A percentile compares a stretch with the other conserved stretches of the same genome.
Conservation (phyloP, 2,113 vertebrate species). For the Phaethornis superciliosus region DNA sequence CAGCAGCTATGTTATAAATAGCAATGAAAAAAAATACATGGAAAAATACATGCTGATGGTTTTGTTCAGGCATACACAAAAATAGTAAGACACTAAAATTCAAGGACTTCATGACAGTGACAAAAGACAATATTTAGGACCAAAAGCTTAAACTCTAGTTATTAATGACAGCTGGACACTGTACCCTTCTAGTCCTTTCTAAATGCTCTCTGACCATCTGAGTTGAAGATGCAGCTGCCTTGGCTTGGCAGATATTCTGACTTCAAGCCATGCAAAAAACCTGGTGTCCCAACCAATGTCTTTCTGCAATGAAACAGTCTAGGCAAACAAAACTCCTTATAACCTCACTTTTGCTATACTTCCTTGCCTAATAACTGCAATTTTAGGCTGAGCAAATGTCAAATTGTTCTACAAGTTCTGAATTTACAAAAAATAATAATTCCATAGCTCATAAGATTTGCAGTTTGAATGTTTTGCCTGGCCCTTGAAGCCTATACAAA, state of each 20-base stretch:
- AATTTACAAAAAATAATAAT: background rate
- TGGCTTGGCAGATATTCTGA: background rate
- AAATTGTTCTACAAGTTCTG: accelerated
- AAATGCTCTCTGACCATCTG: background rate
- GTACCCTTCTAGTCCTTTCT: background rate
- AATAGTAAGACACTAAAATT: background rate
- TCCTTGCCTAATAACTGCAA: background rate
- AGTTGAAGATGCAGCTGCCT: background rate
- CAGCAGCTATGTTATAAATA: background rate
- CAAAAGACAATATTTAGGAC: background rate
- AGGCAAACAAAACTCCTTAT: background rate
- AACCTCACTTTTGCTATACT: background rate
- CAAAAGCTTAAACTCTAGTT: background rate
- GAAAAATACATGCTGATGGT: background rate
- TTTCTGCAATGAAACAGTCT: background rate
- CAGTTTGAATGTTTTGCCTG: background rate
- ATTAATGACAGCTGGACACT: background rate
- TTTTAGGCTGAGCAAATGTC: background rate
- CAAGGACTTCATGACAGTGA: background rate
- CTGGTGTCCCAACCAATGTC: background rate
- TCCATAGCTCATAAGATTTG: background rate
- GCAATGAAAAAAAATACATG: background rate
- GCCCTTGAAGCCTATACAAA: background rate
- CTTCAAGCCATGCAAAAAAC: background rate
- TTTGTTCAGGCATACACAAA: background rate